Base-by-base conservation (phyloP, 2,888 invertebrate species). In the Drosophila anceps region DNA sequence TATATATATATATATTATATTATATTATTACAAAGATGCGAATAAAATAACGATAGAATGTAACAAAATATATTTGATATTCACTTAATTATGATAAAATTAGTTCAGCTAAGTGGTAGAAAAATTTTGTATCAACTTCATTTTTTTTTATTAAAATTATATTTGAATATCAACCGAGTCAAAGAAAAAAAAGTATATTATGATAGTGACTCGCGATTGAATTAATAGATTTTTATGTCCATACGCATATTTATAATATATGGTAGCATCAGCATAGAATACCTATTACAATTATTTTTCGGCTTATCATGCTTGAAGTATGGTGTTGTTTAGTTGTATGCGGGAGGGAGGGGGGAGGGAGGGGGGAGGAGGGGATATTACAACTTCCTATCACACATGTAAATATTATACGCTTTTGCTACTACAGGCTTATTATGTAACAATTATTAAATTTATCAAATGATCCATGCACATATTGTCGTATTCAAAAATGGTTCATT, bases 401-500 rank as follows among this genome's bases (percentile, higher is more conserved):
- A 8, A 44, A 35, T 46, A 35, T 58, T 57, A 29, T 20, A 43
- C 33, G 18, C 6, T 41, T 27, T 43, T 35, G 27, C 39, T 15
- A 12, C 13, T 58, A 59, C 8, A 48, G 4, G 7, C 18, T 51
- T 35, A 65, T 12, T 24, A 64, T 39, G 37, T 54, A 69, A 51
- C 20, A 53, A 18, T 55, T 15, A 29, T 5, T 24, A 15, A 20
- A 35, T 15, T 9, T 24, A 24, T 15, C 9, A 20, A 51, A 13
- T 33, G 20, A 35, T 53, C 24, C 31, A 13, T 13, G 54, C 44
- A 50, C 31, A 61, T 57, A 35, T 13, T 20, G 15, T 41, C 41
- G 48, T 27, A 50, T 57, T 46, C 27, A 55, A 13, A 54, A 57
- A 29, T 46, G 46, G 39, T 70, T 93, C 94, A 98, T 96, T 98